These are phyloP conservation scores for Ricordea florida DNA, from an alignment of 92 coral and sea anemone species.

Conservation along the genomic window DNA sequence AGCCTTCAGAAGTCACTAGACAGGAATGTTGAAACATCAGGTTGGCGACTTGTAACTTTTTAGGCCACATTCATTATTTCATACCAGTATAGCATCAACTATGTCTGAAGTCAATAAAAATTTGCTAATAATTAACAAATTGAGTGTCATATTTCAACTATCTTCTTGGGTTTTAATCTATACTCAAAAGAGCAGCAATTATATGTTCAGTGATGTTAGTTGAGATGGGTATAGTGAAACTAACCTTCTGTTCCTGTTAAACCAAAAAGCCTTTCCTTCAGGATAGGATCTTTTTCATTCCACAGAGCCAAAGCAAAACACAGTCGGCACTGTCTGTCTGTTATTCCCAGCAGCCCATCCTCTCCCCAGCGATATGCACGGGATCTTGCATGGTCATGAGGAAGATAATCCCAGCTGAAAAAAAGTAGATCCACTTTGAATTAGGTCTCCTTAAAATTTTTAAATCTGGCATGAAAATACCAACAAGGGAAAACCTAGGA, in stretches of 20 bases:
- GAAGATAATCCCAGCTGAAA: conserved; percentile 93
- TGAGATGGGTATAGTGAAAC: too few species aligned
- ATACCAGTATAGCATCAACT: too few species aligned
- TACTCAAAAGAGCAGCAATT: too few species aligned
- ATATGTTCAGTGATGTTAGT: too few species aligned
- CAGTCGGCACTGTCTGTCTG: conserved; percentile 91
- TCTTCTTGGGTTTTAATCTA: too few species aligned
- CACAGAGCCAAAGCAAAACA: conserved; percentile 95
- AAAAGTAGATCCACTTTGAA: background rate
- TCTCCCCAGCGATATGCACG: conserved; percentile 99
- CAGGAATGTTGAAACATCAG: too few species aligned
- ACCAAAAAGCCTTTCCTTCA: conserved; percentile 96
- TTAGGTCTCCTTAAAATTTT: background rate
- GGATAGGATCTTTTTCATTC: conserved; percentile 95
- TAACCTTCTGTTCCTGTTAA: conserved; percentile 96
- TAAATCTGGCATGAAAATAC: background rate
- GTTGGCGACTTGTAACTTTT: too few species aligned
- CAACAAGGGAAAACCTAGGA: too few species aligned
- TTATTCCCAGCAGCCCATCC: conserved; percentile 93
- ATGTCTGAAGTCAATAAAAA: too few species aligned
- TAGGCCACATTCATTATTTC: too few species aligned
- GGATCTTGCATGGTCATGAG: conserved; percentile 96
- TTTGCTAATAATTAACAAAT: too few species aligned
- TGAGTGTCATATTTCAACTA: background rate
- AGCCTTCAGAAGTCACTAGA: too few species aligned